A percentile compares a stretch with the other conserved stretches of the same genome.
phyloP scores from a whole-genome alignment of 1,140 invertebrate genomes.

The Neotoxoptera formosana region DNA sequence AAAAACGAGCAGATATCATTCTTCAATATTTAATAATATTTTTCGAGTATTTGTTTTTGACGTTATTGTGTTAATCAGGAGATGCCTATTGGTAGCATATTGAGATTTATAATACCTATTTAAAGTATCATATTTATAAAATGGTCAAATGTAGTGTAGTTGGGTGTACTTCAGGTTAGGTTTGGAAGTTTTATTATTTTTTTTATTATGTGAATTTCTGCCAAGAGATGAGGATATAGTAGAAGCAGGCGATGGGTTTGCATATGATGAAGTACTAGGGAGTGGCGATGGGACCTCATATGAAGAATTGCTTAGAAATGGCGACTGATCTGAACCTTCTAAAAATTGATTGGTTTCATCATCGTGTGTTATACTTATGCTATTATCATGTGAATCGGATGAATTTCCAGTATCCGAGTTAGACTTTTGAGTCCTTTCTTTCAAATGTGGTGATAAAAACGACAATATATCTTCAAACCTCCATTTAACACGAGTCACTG shows the following conservation, averaged over 20 bases:
- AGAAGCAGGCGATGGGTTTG: not conserved
- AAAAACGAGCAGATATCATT: too few relatives aligned
- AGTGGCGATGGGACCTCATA: not conserved
- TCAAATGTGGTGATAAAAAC: conserved; percentile 9
- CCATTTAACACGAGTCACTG: conserved; percentile 51
- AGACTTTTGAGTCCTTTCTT: conserved; percentile 35
- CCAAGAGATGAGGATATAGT: not conserved
- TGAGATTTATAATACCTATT: too few relatives aligned
- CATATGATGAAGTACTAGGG: not conserved
- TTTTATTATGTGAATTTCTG: not conserved
- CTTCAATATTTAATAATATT: too few relatives aligned
- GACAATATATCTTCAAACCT: conserved; percentile 15
- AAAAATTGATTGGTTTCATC: not conserved
- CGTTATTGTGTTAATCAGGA: too few relatives aligned
- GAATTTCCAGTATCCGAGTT: not conserved
- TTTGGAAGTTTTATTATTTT: not conserved
- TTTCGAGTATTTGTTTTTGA: too few relatives aligned
- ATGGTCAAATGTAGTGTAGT: too few relatives aligned
- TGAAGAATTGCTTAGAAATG: not conserved
- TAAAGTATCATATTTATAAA: too few relatives aligned
- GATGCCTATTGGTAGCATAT: too few relatives aligned
- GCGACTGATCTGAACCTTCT: not conserved
- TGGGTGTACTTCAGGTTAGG: too few relatives aligned
- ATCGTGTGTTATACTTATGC: not conserved
- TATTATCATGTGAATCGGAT: not conserved